A percentile compares a stretch with the other conserved stretches of the same genome.
These are phyloP conservation scores for Apaloderma vittatum DNA, from an alignment of 2,113 vertebrate genomes.

Conservation along the genomic window DNA sequence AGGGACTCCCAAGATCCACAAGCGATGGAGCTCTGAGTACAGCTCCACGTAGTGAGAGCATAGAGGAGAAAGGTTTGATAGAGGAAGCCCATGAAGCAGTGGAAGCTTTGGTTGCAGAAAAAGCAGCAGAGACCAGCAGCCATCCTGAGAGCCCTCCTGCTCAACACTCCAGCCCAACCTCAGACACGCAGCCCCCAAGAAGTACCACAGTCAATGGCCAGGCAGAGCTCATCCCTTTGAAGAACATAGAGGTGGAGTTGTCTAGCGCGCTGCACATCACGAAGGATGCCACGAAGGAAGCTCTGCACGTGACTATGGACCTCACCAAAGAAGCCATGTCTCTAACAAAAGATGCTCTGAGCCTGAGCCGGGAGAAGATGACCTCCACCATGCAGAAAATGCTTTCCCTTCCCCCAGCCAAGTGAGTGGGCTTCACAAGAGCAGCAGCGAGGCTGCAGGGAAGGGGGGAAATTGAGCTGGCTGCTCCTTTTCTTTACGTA, in stretches of 20 bases:
- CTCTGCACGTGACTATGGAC: constrained; percentile 90
- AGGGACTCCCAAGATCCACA: constrained; percentile 17
- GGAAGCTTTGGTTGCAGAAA: constrained; percentile 77
- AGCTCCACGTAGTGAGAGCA: not conserved
- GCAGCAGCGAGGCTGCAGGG: not conserved
- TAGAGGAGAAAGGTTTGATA: constrained; percentile 77
- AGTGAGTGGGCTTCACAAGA: constrained; percentile 74
- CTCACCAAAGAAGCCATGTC: constrained; percentile 95
- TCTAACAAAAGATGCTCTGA: constrained; percentile 93
- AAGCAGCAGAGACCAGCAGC: constrained; percentile 10
- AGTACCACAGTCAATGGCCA: constrained; percentile 18
- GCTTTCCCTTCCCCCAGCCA: constrained; percentile 85
- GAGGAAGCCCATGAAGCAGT: constrained; percentile 89
- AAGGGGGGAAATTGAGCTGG: not conserved
- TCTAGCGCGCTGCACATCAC: constrained; percentile 90
- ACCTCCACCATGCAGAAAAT: constrained; percentile 92
- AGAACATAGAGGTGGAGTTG: constrained; percentile 89
- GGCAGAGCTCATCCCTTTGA: constrained; percentile 79
- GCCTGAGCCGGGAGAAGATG: constrained; percentile 87
- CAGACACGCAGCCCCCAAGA: not conserved
- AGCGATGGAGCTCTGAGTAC: constrained; percentile 30
- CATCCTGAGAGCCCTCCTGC: constrained; percentile 16
- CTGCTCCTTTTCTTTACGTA: not conserved
- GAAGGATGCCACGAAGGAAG: constrained; percentile 93
- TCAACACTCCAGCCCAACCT: constrained; percentile 47